phyloP scores from a whole-genome alignment of 2,113 vertebrate species.

The Oryzias woworae region DNA sequence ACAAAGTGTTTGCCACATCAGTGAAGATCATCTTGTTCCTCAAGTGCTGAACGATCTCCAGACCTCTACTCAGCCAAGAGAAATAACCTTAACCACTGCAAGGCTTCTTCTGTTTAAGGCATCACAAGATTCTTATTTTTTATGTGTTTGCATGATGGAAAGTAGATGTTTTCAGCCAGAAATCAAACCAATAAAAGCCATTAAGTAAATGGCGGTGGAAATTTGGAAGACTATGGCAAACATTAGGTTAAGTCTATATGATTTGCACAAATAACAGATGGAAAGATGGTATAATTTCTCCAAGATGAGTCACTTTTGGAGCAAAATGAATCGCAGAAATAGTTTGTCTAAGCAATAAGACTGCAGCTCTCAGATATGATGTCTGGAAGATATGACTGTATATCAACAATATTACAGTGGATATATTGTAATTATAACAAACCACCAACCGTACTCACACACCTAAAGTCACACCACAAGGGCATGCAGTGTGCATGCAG shows the following conservation, averaged over 20 bases:
- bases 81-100: slow-evolving; percentile 57
- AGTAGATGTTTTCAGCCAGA: slow-evolving; percentile 57
- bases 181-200: slow-evolving; percentile 51
- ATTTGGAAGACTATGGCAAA: slow-evolving; percentile 49
- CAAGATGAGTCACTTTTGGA: slow-evolving; percentile 63
- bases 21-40: slow-evolving; percentile 34
- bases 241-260: slow-evolving; percentile 49
- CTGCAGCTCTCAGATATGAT: slow-evolving; percentile 27
- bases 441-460: slow-evolving; percentile 21
- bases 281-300: slow-evolving; percentile 58
- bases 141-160: slow-evolving; percentile 54
- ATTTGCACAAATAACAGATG: slow-evolving; percentile 74
- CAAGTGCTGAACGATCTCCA: slow-evolving; percentile 41
- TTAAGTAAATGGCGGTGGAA: slow-evolving; percentile 63
- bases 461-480: slow-evolving; percentile 24
- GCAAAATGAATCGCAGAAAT: slow-evolving; percentile 45
- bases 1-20: slow-evolving; percentile 50
- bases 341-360: slow-evolving; percentile 25
- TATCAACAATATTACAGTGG: slow-evolving; percentile 42
- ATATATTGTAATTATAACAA: slow-evolving; percentile 49
- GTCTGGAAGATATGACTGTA: slow-evolving; percentile 16
- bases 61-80: slow-evolving; percentile 43
- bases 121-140: slow-evolving; percentile 52
- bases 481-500: slow-evolving; percentile 28
- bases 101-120: slow-evolving; percentile 47